Base-by-base conservation (phyloP, 2,797 vertebrate species). In the Alca torda region DNA sequence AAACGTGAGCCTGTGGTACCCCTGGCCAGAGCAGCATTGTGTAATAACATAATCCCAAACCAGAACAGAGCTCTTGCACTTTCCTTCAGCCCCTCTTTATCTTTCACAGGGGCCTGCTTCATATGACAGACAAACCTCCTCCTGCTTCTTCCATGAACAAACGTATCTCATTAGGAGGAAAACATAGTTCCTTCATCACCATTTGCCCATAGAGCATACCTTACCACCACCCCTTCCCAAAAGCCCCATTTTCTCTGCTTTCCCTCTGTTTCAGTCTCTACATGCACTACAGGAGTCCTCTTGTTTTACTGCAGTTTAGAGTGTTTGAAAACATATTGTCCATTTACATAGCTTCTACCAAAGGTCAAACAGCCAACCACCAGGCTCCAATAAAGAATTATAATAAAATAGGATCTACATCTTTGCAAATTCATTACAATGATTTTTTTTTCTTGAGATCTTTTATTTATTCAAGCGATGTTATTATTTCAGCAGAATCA, bases 171-270 rank as follows among this genome's bases (percentile, higher is more conserved):
- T 25, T 15, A 37, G 28, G 21, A 59, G 6, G 39, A 60, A 79
- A 74, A 37, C 13, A 23, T 10, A 76, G 6, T 19, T 64, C 26
- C 35, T 64, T 48, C 20, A 5, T 8, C 39, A 24, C 4, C 15
- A 20, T 33, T 23, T 2, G 6, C 35, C 75, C 57, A 41, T 41
- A 61, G 39, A 76, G 8, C 39, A 43, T 33, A 30, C n/a, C 31
- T 31, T 43, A 15, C n/a, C 26, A 13, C 19, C 0, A 0, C 1
- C 18, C 57, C 25, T 89, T 30, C 25, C 25, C 3, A 2, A 67
- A 53, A 45, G 6, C 6, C 33, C 39, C 0, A 0, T 15, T 17
- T 74, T 60, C 74, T 54, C 60, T 28, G 16, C 21, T 69, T 59
- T 56, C 50, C 16, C 46, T 4, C 30, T 12, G 4, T 17, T 41